phyloP scores from a whole-genome alignment of 2,888 invertebrate species.

The Macropis europaea region DNA sequence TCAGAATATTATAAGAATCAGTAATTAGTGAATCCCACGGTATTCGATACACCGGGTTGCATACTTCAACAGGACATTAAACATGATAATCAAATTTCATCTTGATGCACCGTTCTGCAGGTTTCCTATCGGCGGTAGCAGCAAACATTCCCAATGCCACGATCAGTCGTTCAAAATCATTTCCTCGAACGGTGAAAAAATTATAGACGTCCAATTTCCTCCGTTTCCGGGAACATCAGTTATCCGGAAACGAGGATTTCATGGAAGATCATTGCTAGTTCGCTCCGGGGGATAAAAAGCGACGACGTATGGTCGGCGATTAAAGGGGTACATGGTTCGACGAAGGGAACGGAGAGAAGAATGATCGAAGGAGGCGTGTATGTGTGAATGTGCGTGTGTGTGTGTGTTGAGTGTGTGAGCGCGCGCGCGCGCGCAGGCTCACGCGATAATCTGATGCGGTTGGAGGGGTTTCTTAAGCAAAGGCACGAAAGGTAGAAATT shows the following conservation, averaged over 20 bases:
- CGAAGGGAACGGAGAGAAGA: constrained; percentile 44
- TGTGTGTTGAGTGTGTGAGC: no score
- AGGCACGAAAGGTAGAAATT: constrained; percentile 26
- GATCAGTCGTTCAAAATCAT: no score
- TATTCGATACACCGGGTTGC: no score
- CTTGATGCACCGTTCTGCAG: no score
- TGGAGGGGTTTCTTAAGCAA: constrained; percentile 22
- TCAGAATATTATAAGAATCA: no score
- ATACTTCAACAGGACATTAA: no score
- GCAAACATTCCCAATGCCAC: no score
- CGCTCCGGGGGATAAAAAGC: constrained; percentile 5
- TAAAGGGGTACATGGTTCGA: constrained; percentile 46
- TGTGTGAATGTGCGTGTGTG: no score
- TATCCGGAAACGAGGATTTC: constrained; percentile 26
- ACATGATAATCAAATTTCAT: no score
- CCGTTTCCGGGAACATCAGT: constrained; percentile 6
- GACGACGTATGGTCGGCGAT: constrained; percentile 51
- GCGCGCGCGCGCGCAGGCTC: background rate
- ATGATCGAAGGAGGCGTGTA: constrained; percentile 36
- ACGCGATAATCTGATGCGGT: constrained; percentile 31
- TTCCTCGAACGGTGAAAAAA: background rate
- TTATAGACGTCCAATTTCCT: background rate
- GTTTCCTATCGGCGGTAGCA: no score
- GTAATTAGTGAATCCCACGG: no score
- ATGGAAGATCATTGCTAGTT: constrained; percentile 27